Percentiles rank a stretch among this genome's conserved stretches.
phyloP scores from a whole-genome alignment of 2,888 invertebrate species.

The Brachypalpus laphriformis region DNA sequence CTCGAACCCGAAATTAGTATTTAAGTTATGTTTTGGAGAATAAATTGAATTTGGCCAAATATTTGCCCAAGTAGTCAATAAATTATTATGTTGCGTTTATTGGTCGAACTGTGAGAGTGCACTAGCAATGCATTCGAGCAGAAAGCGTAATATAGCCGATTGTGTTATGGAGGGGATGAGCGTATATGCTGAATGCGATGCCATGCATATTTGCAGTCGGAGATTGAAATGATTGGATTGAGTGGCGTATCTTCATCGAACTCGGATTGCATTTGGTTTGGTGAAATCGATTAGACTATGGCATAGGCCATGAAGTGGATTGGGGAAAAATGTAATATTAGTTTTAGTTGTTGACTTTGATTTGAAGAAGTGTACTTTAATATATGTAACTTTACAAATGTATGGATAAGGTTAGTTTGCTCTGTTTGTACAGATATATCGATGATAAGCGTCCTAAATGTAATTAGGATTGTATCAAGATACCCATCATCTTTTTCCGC shows the following conservation, averaged over 20 bases:
- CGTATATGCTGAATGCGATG: neutral
- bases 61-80: constrained; percentile 70
- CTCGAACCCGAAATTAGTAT: constrained; percentile 70
- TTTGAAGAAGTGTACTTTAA: no score
- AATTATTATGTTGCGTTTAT: constrained; percentile 70
- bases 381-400: no score
- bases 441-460: no score
- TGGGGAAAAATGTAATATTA: neutral
- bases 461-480: no score
- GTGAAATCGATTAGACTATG: neutral
- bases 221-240: constrained; percentile 18
- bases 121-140: neutral
- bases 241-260: neutral
- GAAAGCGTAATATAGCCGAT: neutral
- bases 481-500: no score
- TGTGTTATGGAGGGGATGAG: neutral
- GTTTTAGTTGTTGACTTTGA: neutral
- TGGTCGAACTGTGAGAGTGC: constrained; percentile 24
- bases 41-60: constrained; percentile 68
- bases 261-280: neutral
- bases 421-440: no score
- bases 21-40: constrained; percentile 68
- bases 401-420: no score
- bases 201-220: constrained; percentile 39
- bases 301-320: neutral